phyloP scores from a whole-genome alignment of 2,888 invertebrate species.

The Drosophila melanosoma region DNA sequence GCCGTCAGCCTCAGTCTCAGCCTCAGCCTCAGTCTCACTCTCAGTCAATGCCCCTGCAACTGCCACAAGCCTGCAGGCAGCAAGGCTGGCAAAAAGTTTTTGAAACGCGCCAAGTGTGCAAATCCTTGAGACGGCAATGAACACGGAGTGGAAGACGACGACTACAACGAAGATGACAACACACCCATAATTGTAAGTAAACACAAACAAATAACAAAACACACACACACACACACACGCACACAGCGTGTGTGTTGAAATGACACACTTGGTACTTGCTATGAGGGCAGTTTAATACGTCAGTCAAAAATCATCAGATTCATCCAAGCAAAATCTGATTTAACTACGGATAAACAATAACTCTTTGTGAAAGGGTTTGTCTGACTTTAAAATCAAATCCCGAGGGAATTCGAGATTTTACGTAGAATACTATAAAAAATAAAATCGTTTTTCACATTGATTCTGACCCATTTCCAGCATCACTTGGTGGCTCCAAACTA shows the following conservation, averaged over 20 bases:
- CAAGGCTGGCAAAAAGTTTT: constrained; percentile 58
- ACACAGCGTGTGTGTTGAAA: constrained; percentile 1
- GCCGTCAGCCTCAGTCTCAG: constrained; percentile 21
- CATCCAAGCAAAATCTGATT: neutral
- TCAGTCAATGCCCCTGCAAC: constrained; percentile 9
- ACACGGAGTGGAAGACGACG: constrained; percentile 1
- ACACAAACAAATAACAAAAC: constrained; percentile 58
- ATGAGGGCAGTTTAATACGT: constrained; percentile 27
- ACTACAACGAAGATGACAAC: constrained; percentile 62
- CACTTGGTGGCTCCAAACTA: too few species aligned
- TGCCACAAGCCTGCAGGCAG: constrained; percentile 23
- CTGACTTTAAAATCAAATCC: neutral
- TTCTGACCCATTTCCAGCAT: neutral
- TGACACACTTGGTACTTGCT: constrained; percentile 3
- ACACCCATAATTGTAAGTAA: constrained; percentile 81
- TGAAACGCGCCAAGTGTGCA: constrained; percentile 70
- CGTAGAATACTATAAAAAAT: neutral
- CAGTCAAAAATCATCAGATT: neutral
- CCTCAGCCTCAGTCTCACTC: constrained; percentile 4
- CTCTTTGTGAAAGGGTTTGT: neutral
- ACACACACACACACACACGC: constrained; percentile 6
- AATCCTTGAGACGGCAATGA: constrained; percentile 71
- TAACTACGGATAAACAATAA: neutral
- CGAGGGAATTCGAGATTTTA: neutral
- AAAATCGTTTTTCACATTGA: neutral